These are phyloP conservation scores for Aelia acuminata DNA, from an alignment of 2,888 invertebrate species.

Conservation along the genomic window DNA sequence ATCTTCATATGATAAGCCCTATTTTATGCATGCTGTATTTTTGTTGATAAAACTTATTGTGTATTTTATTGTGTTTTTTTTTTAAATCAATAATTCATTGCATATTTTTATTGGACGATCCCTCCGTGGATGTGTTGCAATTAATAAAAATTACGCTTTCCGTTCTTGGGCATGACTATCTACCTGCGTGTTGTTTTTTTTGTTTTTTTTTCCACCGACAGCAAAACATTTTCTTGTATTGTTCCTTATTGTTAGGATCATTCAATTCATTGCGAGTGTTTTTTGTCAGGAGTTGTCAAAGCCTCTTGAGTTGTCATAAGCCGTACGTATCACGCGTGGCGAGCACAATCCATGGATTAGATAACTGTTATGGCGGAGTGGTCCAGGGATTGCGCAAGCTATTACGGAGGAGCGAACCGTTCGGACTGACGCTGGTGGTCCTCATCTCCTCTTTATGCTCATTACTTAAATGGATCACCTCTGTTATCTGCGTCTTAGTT, in stretches of 20 bases:
- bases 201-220: no score
- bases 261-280: not conserved
- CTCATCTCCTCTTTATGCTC: slow-evolving; percentile 8
- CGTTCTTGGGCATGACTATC: no score
- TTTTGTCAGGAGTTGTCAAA: not conserved
- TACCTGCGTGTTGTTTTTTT: no score
- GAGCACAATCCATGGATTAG: slow-evolving; percentile 9
- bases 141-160: no score
- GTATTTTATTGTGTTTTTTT: no score
- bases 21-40: no score
- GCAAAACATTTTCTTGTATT: not conserved
- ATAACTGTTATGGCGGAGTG: slow-evolving; percentile 7
- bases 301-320: not conserved
- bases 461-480: not conserved
- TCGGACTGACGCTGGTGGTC: not conserved
- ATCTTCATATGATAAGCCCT: no score
- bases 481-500: not conserved
- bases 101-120: no score
- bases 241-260: not conserved
- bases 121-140: no score
- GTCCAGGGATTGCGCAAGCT: not conserved
- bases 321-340: not conserved
- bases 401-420: not conserved
- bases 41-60: no score
- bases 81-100: no score